A percentile compares a stretch with the other conserved stretches of the same genome.
Conservation (phyloP, 2,888 invertebrate genomes). For the Ariolimax columbianus region DNA sequence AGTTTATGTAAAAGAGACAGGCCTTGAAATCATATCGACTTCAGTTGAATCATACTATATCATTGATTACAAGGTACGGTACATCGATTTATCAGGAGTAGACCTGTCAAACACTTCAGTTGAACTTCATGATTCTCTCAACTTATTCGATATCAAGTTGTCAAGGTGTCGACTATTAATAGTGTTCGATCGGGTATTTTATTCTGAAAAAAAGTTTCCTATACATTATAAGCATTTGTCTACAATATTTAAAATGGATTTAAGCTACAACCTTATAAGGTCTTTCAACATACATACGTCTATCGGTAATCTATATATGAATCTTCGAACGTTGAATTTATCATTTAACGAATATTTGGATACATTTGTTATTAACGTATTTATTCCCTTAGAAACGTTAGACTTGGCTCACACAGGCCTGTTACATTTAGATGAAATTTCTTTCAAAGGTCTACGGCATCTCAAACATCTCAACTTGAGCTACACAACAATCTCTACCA, state of each 20-base stretch:
- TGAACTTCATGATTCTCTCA: not conserved
- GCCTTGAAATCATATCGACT: too few species aligned
- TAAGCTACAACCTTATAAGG: not conserved
- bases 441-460: not conserved
- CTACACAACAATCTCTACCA: not conserved
- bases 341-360: too few species aligned
- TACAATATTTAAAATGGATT: not conserved
- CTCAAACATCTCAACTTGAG: constrained; percentile 18
- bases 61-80: not conserved
- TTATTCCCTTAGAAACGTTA: too few species aligned
- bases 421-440: not conserved
- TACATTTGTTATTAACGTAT: too few species aligned
- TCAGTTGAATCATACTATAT: too few species aligned
- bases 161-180: not conserved
- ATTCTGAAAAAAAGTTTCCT: not conserved
- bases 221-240: not conserved
- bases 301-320: too few species aligned
- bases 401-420: too few species aligned
- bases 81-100: not conserved
- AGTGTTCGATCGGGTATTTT: too few species aligned
- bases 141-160: not conserved
- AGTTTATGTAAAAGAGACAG: too few species aligned
- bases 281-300: too few species aligned
- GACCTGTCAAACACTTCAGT: not conserved
- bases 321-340: not conserved